A percentile compares a stretch with the other conserved stretches of the same genome.
These are phyloP conservation scores for Eumerus sabulonum DNA, from an alignment of 2,888 invertebrate species.

Conservation along the genomic window DNA sequence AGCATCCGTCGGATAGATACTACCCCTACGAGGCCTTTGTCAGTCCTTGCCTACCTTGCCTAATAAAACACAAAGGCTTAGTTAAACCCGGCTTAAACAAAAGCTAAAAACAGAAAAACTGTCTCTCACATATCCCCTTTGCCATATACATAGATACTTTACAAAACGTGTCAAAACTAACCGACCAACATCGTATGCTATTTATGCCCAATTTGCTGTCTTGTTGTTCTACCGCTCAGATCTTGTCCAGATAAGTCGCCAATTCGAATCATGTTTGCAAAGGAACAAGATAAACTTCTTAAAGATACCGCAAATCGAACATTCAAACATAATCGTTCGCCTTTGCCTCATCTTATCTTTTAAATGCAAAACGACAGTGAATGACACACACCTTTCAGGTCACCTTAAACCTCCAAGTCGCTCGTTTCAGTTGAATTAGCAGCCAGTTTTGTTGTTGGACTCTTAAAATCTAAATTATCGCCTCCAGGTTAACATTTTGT, in stretches of 20 bases:
- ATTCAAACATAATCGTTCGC: constrained; percentile 4
- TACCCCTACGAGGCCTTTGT: no score
- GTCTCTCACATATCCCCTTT: no score
- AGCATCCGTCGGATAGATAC: no score
- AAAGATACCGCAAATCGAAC: constrained; percentile 31
- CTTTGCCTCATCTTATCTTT: constrained; percentile 18
- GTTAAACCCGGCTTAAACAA: no score
- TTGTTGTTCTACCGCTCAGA: neutral
- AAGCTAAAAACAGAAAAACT: no score
- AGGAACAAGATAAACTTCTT: neutral
- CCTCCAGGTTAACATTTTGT: constrained; percentile 32
- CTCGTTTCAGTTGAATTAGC: neutral
- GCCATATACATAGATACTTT: no score
- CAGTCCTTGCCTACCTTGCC: no score
- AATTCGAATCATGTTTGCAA: neutral
- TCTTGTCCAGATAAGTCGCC: constrained; percentile 21
- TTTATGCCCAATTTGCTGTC: no score
- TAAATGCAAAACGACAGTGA: constrained; percentile 25
- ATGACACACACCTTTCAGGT: neutral
- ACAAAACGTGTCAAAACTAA: no score
- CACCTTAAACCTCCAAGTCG: no score
- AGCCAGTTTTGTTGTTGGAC: constrained; percentile 5
- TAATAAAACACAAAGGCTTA: no score
- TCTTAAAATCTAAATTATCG: constrained; percentile 46
- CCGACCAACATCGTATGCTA: no score